Evolutionary conservation across 2,797 vertebrate species (phyloP).

Genomic region (Falco biarmicus): DNA sequence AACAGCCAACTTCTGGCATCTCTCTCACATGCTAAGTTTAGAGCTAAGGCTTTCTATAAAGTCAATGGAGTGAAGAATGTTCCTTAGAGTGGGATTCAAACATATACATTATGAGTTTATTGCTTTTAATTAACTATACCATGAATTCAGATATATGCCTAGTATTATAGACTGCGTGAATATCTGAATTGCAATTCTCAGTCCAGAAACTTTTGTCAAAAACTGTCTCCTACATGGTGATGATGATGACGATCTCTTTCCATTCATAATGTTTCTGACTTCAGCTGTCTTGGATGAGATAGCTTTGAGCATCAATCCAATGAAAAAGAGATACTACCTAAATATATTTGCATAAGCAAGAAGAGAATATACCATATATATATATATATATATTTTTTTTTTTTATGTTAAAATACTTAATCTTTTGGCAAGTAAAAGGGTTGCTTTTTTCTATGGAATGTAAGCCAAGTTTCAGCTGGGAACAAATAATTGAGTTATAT

Average conservation of each 20-base stretch:
- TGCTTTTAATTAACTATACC: background rate
- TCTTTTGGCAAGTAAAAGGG: background rate
- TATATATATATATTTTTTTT: background rate
- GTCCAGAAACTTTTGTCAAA: background rate
- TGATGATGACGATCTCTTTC: background rate
- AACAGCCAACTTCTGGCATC: background rate
- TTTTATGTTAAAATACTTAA: background rate
- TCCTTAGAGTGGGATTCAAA: background rate
- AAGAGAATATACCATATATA: background rate
- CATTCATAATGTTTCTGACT: background rate
- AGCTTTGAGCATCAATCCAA: background rate
- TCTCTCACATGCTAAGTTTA: background rate
- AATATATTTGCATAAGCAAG: background rate
- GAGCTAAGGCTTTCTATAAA: background rate
- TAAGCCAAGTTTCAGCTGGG: constrained; percentile 38
- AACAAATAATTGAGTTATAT: constrained; percentile 56
- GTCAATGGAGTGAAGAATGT: background rate
- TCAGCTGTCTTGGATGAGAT: background rate
- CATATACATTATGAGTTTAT: background rate
- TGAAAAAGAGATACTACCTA: background rate
- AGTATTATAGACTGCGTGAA: background rate
- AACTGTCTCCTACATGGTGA: background rate
- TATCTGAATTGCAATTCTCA: background rate
- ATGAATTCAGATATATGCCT: background rate
- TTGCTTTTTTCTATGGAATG: constrained; percentile 7